Evolutionary conservation across 1,140 invertebrate species (phyloP).

Genomic region (Stenopsyche tienmushanensis): DNA sequence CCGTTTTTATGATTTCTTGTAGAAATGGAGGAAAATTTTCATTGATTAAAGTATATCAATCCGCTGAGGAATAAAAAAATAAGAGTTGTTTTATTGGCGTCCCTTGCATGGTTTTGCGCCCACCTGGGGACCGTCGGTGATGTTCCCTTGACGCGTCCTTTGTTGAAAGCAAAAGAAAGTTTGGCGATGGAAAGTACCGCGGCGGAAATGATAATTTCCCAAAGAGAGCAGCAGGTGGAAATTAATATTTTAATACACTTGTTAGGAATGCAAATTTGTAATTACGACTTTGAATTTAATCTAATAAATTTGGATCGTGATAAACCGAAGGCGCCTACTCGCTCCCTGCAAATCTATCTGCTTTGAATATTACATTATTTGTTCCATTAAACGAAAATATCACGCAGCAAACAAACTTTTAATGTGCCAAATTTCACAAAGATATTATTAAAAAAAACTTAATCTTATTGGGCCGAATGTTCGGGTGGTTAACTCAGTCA

Average conservation of each 20-base stretch:
- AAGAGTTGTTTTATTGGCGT: too few relatives aligned
- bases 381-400: too few relatives aligned
- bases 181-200: slow-evolving; percentile 13
- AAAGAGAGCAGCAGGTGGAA: slow-evolving; percentile 34
- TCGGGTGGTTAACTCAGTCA: too few relatives aligned
- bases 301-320: slow-evolving; percentile 28
- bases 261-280: slow-evolving; percentile 36
- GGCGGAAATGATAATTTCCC: slow-evolving; percentile 30
- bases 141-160: slow-evolving; percentile 21
- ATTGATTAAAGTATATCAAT: too few relatives aligned
- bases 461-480: too few relatives aligned
- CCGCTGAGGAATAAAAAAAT: too few relatives aligned
- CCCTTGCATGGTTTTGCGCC: too few relatives aligned
- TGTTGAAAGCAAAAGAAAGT: slow-evolving; percentile 33
- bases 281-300: slow-evolving; percentile 35
- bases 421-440: too few relatives aligned
- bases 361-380: background rate
- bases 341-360: background rate
- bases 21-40: too few relatives aligned
- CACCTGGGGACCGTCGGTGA: slow-evolving; percentile 2
- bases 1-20: too few relatives aligned
- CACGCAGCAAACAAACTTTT: too few relatives aligned
- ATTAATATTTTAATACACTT: slow-evolving; percentile 39
- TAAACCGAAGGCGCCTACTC: slow-evolving; percentile 1
- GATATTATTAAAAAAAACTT: too few relatives aligned